These are phyloP conservation scores for Alosa alosa DNA, from an alignment of 2,113 vertebrate genomes.

Conservation along the genomic window DNA sequence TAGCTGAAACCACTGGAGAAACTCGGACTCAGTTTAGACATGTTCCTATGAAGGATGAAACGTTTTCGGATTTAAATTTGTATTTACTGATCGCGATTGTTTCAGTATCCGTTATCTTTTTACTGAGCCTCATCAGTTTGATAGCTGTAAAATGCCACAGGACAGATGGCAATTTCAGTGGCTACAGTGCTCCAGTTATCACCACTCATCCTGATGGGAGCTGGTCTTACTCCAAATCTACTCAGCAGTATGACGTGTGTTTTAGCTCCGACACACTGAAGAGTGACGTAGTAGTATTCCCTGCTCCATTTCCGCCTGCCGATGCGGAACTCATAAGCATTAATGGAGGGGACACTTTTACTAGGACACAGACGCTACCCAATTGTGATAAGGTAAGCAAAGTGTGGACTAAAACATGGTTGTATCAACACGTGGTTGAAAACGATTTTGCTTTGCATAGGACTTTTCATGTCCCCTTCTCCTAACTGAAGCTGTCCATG, in stretches of 20 bases:
- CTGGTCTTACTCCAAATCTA: conserved; percentile 63
- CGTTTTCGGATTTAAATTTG: conserved; percentile 48
- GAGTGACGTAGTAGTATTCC: conserved; percentile 66
- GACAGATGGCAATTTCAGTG: too few relatives aligned
- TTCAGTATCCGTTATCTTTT: conserved; percentile 48
- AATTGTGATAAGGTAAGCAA: conserved; percentile 52
- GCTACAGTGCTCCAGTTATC: conserved; percentile 47
- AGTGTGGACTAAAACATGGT: neutral
- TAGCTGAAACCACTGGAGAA: conserved; percentile 42
- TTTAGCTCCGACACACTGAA: conserved; percentile 64
- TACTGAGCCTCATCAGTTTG: conserved; percentile 50
- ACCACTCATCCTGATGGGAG: conserved; percentile 54
- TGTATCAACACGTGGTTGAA: neutral
- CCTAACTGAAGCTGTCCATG: neutral
- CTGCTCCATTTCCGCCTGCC: conserved; percentile 40
- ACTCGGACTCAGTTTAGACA: conserved; percentile 39
- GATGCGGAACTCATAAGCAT: conserved; percentile 59
- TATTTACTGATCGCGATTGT: conserved; percentile 51
- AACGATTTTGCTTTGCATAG: neutral
- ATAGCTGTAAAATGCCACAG: conserved; percentile 56
- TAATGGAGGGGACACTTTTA: conserved; percentile 56
- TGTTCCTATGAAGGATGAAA: conserved; percentile 40
- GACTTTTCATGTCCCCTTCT: neutral
- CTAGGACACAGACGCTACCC: conserved; percentile 57
- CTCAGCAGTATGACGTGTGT: conserved; percentile 64